Conservation (phyloP, 2,888 invertebrate genomes). For the Spatulosminthurus flaviceps region DNA sequence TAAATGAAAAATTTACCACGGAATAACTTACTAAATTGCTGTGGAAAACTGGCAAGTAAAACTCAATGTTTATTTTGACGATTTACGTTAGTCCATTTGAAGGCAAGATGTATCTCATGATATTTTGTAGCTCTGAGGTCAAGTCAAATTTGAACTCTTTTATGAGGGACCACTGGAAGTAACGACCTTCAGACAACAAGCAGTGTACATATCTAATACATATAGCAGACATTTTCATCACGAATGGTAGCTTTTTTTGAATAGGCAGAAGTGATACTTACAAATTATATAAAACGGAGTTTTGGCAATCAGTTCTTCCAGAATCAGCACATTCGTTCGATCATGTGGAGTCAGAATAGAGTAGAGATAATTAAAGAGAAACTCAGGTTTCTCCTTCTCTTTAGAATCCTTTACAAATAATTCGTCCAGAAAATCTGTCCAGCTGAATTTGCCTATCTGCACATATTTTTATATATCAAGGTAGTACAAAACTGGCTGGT, state of each 20-base stretch:
- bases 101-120: conserved; percentile 42
- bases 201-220: conserved; percentile 43
- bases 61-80: no score
- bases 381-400: background rate
- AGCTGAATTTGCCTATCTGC: background rate
- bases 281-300: conserved; percentile 50
- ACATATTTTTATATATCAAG: no score
- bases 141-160: conserved; percentile 52
- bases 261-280: conserved; percentile 26
- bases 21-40: no score
- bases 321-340: conserved; percentile 42
- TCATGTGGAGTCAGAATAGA: conserved; percentile 41
- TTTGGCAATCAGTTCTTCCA: conserved; percentile 38
- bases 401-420: background rate
- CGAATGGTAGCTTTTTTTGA: background rate
- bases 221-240: background rate
- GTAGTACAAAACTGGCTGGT: no score
- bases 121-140: conserved; percentile 44
- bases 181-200: conserved; percentile 40
- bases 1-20: no score
- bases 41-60: no score
- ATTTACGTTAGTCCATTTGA: conserved; percentile 30
- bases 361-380: conserved; percentile 33
- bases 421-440: conserved; percentile 31
- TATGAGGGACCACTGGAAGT: conserved; percentile 53